Evolutionary conservation across 1,140 invertebrate species (phyloP), one percentile per base, ranked within the genome.

Genomic region (Dreissena rostriformis): DNA sequence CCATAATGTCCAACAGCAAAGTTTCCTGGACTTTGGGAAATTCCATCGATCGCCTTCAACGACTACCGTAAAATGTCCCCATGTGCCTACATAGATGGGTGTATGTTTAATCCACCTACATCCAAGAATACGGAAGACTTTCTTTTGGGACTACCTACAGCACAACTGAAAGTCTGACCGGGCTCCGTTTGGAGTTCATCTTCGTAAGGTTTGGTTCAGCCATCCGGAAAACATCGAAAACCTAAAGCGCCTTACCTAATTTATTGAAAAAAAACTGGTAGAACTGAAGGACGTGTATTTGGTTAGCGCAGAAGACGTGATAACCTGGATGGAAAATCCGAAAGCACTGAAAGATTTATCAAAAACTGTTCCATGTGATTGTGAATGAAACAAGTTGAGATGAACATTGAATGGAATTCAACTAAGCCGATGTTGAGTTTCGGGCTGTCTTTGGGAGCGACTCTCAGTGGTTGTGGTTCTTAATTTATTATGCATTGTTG

Each of bases 151-250:
- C 49, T 82, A 86, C 49, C 82, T 86, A 22, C 75, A 76, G 73
- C 28, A 51, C 5, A 71, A 76, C 49, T 86, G 82, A 19, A 65
- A 82, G 22, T 70, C 68, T 0, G 76, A 86, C 66, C 68, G 66
- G 17, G 73, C 77, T 11, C 84, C 84, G 6, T 82, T 86, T 65
- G 84, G 78, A 15, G 51, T 86, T 14, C 72, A 75, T 22, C 63
- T 86, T n/a, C 78, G 84, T n/a, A 65, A 74, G 51, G 84, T 81
- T 39, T 86, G 84, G 84, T 86, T 86, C 29, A 14, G 49, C 0
- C 78, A 82, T n/a, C 84, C 84, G 8, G 78, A 66, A 11, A 71
- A 86, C 66, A 57, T 29, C 11, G 24, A 76, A 1, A 86, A 86
- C 68, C 28, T 86, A 17, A 49, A 82, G 51, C 78, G 84, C 24